Conservation (phyloP, 2,797 vertebrate genomes). For the Clarias pachynema region DNA sequence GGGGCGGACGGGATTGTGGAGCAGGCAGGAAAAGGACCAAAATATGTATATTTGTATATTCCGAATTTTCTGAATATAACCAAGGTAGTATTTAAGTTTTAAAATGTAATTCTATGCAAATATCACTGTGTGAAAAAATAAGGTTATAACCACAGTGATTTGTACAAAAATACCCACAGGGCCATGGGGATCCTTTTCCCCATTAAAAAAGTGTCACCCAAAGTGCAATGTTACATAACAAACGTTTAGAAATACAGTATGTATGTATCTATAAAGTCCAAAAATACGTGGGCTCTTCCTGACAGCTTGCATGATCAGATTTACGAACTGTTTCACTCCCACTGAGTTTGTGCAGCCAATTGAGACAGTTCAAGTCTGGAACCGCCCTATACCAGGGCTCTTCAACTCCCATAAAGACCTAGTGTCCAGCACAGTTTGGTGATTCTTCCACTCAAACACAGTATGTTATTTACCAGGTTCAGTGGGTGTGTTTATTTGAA, state of each 20-base stretch:
- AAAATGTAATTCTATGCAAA: not conserved
- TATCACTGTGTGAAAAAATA: not conserved
- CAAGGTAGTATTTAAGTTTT: not conserved
- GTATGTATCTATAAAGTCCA: not conserved
- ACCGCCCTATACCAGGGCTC: not conserved
- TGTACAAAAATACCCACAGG: not conserved
- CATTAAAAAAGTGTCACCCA: not conserved
- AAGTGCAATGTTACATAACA: not conserved
- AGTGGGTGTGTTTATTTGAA: too few species aligned
- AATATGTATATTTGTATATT: not conserved
- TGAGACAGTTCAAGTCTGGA: not conserved
- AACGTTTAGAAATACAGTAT: not conserved
- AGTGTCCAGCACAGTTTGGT: too few species aligned
- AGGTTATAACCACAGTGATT: not conserved
- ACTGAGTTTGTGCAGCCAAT: not conserved
- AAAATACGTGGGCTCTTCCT: too few species aligned
- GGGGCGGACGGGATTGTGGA: not conserved
- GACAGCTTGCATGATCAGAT: not conserved
- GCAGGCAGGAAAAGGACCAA: not conserved
- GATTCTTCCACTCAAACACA: too few species aligned
- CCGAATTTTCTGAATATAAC: not conserved
- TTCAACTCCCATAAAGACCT: too few species aligned
- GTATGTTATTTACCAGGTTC: too few species aligned
- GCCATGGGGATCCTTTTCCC: not conserved
- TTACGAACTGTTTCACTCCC: not conserved